Conservation (phyloP, 2,888 invertebrate genomes). For the Cheilosia pagana region DNA sequence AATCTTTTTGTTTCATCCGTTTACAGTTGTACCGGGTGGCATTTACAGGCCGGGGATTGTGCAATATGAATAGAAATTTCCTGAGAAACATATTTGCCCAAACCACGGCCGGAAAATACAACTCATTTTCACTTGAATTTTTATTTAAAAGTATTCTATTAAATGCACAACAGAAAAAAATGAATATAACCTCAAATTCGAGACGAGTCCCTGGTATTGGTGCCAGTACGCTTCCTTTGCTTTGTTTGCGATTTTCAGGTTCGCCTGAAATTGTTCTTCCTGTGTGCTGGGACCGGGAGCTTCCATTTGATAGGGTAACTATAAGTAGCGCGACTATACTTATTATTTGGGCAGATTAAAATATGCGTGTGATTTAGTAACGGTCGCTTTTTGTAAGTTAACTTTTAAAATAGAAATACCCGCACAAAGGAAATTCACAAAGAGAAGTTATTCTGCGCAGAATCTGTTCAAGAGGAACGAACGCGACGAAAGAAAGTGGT, state of each 20-base stretch:
- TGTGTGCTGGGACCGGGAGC: not conserved
- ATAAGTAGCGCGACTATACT: too few species aligned
- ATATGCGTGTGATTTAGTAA: slow-evolving; percentile 28
- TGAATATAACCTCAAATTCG: slow-evolving; percentile 77
- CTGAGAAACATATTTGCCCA: slow-evolving; percentile 77
- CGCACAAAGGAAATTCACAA: slow-evolving; percentile 61
- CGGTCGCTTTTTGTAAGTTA: slow-evolving; percentile 47
- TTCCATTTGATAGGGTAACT: slow-evolving; percentile 20
- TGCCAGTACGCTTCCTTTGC: slow-evolving; percentile 75
- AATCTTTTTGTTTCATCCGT: not conserved
- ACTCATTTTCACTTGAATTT: slow-evolving; percentile 30
- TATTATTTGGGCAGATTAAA: slow-evolving; percentile 29
- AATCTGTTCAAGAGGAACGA: slow-evolving; percentile 39
- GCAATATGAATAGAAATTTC: slow-evolving; percentile 77
- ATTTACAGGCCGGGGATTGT: slow-evolving; percentile 81
- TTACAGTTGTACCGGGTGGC: slow-evolving; percentile 71
- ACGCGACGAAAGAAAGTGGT: slow-evolving; percentile 49
- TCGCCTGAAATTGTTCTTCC: slow-evolving; percentile 40
- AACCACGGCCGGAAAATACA: slow-evolving; percentile 78
- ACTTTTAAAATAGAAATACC: slow-evolving; percentile 46
- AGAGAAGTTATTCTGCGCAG: slow-evolving; percentile 60
- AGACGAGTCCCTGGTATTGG: slow-evolving; percentile 75
- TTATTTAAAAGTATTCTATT: slow-evolving; percentile 3
- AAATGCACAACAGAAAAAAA: not conserved
- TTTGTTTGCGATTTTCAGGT: slow-evolving; percentile 59